Evolutionary conservation across 64 coral and sea anemone genomes (phyloP).

Genomic region (Dendrophyllia cribrosa): DNA sequence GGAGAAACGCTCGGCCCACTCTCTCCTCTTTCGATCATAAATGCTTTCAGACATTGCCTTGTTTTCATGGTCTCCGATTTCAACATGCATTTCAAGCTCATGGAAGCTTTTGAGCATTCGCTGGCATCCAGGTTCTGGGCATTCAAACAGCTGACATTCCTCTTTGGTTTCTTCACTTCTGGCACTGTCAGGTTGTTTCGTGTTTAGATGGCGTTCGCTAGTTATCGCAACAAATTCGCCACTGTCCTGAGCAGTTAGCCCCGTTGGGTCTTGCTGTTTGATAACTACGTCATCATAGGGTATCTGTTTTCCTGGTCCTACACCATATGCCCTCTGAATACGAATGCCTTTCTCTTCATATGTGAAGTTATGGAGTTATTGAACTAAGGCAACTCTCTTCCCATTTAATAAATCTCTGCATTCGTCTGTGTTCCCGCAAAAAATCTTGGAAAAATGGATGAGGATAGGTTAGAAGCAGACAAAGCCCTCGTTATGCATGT

Average conservation of each 20-base stretch:
- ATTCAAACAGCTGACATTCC: neutral
- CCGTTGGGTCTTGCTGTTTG: neutral
- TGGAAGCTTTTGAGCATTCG: neutral
- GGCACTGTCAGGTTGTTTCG: neutral
- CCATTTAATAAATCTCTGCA: too few relatives aligned
- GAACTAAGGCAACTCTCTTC: conserved; percentile 16
- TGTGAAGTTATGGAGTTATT: conserved; percentile 62
- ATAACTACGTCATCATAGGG: neutral
- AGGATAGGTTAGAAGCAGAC: too few relatives aligned
- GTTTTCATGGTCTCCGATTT: conserved; percentile 1
- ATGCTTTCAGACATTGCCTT: neutral
- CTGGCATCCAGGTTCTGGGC: conserved; percentile 10
- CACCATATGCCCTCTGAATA: conserved; percentile 40
- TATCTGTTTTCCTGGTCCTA: conserved; percentile 16
- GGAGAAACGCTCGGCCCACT: conserved; percentile 26
- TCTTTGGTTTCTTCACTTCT: neutral
- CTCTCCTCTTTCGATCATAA: neutral
- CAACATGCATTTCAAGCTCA: conserved; percentile 8
- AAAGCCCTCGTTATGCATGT: too few relatives aligned
- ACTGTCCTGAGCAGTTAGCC: neutral
- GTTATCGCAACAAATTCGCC: neutral
- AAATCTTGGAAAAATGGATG: too few relatives aligned
- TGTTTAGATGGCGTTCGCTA: neutral
- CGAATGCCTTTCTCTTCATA: conserved; percentile 66
- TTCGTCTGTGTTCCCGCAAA: too few relatives aligned